Conservation (phyloP, 2,888 invertebrate species). For the Troides aeacus region DNA sequence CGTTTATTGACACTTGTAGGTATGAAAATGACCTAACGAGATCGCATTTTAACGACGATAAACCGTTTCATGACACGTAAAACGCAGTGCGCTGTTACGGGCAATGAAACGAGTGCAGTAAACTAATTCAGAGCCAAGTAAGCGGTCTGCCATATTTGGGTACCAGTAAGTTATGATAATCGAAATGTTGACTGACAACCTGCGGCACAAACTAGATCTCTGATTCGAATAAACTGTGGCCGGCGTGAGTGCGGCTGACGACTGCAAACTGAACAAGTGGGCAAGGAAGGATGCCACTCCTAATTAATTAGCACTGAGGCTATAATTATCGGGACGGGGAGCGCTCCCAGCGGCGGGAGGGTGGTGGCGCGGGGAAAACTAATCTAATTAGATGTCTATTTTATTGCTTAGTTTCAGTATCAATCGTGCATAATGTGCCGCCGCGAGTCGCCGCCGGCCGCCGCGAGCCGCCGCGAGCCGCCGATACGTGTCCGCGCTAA, state of each 20-base stretch:
- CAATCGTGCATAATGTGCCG: constrained; percentile 38
- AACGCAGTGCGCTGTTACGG: neutral
- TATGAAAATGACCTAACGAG: neutral
- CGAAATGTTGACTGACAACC: too few relatives aligned
- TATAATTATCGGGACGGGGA: constrained; percentile 61
- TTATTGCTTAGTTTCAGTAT: constrained; percentile 50
- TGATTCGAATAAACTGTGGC: too few relatives aligned
- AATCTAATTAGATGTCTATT: constrained; percentile 68
- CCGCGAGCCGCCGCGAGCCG: neutral
- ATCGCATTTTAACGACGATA: constrained; percentile 6
- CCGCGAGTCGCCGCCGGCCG: constrained; percentile 22
- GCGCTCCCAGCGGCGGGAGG: constrained; percentile 53
- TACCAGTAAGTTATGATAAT: too few relatives aligned
- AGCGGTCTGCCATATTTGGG: too few relatives aligned
- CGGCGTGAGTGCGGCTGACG: too few relatives aligned
- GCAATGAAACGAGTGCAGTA: constrained; percentile 5
- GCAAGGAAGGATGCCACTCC: constrained; percentile 38
- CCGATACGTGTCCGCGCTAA: neutral
- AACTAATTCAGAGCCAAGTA: neutral
- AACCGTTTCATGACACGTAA: too few relatives aligned
- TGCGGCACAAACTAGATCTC: too few relatives aligned
- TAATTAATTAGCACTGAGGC: constrained; percentile 64
- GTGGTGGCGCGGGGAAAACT: constrained; percentile 56
- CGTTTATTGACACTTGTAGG: constrained; percentile 1
- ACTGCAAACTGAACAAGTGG: constrained; percentile 8